These are phyloP conservation scores for Petrolisthes manimaculis DNA, from an alignment of 2,888 invertebrate species.

Conservation along the genomic window DNA sequence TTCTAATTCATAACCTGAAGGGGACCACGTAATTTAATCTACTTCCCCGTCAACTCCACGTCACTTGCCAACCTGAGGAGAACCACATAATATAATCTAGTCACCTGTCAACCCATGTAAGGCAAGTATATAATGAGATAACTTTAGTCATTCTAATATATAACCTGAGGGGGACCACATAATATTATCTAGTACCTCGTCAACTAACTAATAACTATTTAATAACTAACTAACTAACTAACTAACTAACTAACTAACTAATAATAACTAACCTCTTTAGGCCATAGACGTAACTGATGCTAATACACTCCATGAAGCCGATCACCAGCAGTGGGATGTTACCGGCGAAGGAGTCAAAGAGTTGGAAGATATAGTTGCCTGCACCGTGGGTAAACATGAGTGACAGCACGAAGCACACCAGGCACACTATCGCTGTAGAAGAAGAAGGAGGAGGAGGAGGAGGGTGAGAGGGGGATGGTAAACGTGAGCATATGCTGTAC, in stretches of 20 bases:
- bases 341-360: slow-evolving; percentile 94
- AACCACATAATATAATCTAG: background rate
- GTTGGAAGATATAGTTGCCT: slow-evolving; percentile 91
- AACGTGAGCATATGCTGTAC: background rate
- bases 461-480: background rate
- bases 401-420: slow-evolving; percentile 86
- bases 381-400: slow-evolving; percentile 92
- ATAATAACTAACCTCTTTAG: slow-evolving; percentile 79
- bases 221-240: too few species aligned
- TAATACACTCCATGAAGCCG: slow-evolving; percentile 90
- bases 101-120: background rate
- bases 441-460: background rate
- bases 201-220: too few species aligned
- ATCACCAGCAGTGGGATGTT: slow-evolving; percentile 92
- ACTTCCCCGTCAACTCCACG: background rate
- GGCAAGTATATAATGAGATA: too few species aligned
- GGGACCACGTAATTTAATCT: background rate
- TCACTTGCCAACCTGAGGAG: background rate
- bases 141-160: too few species aligned
- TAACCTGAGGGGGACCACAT: background rate
- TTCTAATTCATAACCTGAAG: too few species aligned
- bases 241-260: too few species aligned
- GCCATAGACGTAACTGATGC: slow-evolving; percentile 91
- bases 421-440: slow-evolving; percentile 80
- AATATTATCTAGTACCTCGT: background rate